Evolutionary conservation across 2,888 invertebrate genomes (phyloP).

Genomic region (Dryomyza anilis): DNA sequence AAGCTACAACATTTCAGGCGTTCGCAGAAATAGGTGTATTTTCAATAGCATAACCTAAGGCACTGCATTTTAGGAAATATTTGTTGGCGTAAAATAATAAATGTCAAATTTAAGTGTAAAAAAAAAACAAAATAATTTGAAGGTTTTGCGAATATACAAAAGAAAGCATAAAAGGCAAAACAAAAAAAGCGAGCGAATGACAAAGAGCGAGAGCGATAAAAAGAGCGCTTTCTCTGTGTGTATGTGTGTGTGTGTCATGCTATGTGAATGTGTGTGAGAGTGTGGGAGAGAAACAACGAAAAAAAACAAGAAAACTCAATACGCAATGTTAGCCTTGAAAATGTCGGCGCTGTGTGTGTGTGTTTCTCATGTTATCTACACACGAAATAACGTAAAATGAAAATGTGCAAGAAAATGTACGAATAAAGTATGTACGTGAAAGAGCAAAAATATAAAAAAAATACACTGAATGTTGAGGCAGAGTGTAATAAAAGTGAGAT

Average conservation of each 20-base stretch:
- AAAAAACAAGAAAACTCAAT: background rate
- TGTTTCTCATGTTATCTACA: slow-evolving; percentile 1
- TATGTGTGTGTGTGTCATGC: background rate
- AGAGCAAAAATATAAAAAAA: background rate
- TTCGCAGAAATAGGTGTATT: too few species aligned
- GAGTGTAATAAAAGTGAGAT: slow-evolving; percentile 2
- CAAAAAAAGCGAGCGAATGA: background rate
- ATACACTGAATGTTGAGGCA: too few species aligned
- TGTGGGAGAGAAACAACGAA: background rate
- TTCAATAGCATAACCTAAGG: too few species aligned
- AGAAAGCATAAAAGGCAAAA: background rate
- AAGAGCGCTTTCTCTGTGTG: background rate
- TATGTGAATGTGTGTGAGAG: background rate
- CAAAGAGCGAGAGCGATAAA: background rate
- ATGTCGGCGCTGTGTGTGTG: slow-evolving; percentile 1
- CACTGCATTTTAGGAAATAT: too few species aligned
- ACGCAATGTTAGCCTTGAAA: slow-evolving; percentile 24
- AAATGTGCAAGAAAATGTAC: background rate
- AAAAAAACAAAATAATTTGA: too few species aligned
- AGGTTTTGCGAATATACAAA: background rate
- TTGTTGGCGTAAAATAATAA: too few species aligned
- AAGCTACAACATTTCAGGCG: too few species aligned
- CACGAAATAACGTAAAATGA: background rate
- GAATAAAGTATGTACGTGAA: background rate
- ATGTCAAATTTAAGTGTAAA: too few species aligned